These are phyloP conservation scores for Protaetia brevitarsis DNA, from an alignment of 1,140 invertebrate genomes.

Conservation along the genomic window DNA sequence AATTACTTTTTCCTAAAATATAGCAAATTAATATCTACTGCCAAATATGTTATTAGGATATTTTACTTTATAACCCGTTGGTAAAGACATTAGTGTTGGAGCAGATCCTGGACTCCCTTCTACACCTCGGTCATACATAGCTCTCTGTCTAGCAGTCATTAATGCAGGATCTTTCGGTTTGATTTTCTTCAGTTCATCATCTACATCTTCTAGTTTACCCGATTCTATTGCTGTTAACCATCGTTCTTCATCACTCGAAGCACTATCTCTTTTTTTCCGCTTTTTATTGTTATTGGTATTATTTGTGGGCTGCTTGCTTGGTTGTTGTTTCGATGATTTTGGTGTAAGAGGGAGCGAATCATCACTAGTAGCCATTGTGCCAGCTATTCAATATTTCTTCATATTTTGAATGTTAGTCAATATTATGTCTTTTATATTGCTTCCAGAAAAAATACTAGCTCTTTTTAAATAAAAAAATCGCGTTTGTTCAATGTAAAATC, in stretches of 20 bases:
- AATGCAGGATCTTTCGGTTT: slow-evolving; percentile 88
- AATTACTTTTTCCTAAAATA: slow-evolving; percentile 69
- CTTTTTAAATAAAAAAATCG: no score
- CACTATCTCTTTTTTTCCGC: slow-evolving; percentile 69
- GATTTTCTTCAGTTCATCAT: slow-evolving; percentile 92
- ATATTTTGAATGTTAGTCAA: neutral
- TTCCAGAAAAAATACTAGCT: no score
- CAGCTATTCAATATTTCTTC: neutral
- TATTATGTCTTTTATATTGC: neutral
- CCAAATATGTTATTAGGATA: neutral
- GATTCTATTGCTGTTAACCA: slow-evolving; percentile 94
- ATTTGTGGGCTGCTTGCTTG: slow-evolving; percentile 26
- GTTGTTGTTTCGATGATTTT: slow-evolving; percentile 17
- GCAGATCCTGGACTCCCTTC: slow-evolving; percentile 65
- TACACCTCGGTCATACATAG: slow-evolving; percentile 81
- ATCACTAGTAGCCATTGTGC: neutral
- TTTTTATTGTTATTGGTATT: slow-evolving; percentile 60
- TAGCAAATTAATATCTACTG: neutral
- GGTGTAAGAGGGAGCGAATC: neutral
- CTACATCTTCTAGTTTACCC: slow-evolving; percentile 90
- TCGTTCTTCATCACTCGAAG: slow-evolving; percentile 86
- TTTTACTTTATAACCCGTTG: slow-evolving; percentile 78
- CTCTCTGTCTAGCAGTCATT: slow-evolving; percentile 91
- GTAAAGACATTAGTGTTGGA: slow-evolving; percentile 78
- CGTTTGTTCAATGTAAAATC: no score